Base-by-base conservation (phyloP, 2,888 invertebrate genomes). In the Frankliniella fusca region DNA sequence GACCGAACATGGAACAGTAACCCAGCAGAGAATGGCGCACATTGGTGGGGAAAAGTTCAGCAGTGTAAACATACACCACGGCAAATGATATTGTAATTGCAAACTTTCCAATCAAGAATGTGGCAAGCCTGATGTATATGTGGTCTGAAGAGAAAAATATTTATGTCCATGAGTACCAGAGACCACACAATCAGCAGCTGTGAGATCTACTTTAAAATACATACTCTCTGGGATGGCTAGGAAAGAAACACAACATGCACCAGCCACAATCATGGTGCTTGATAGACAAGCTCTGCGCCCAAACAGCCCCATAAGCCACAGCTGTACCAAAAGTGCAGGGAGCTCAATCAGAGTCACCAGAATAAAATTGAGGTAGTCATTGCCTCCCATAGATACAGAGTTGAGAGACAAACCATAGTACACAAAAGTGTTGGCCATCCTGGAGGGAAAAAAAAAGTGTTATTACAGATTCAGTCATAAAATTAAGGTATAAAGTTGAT, bases 361-460 rank as follows among this genome's bases (percentile, higher is more conserved):
- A 38, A 94, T 92, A 85, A 93, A 95, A 87, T 94, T 94, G n/a
- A 93, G 87, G 86, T 94, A 94, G 85, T 92, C 92, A 86, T 94
- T 92, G 0, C 94, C 94, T 23, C 92, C 91, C 81, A 95, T 87
- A 0, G 93, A 90, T 5, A 94, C 94, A 0, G 94, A 92, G 87
- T 94, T 94, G 82, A 95, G 90, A 0, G 93, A 94, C 54, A 95
- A 87, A 0, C 95, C 95, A 86, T 94, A 94, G 87, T 94, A 95
- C 38, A 94, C 92, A 84, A 95, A 92, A 0, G 93, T 93, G 85
- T 93, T 92, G 0, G 94, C 92, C n/a, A 94, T 91, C 86, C 86
- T 86, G 80, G 27, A 8, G 38, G 23, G 23, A 70, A 61, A 61
- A 11, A 18, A 61, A 11, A 12, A 8, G 15, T 7, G 38, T 38